Percentiles rank a stretch among this genome's conserved stretches.
Conservation (phyloP, 2,797 vertebrate species). For the Bradypodion pumilum region DNA sequence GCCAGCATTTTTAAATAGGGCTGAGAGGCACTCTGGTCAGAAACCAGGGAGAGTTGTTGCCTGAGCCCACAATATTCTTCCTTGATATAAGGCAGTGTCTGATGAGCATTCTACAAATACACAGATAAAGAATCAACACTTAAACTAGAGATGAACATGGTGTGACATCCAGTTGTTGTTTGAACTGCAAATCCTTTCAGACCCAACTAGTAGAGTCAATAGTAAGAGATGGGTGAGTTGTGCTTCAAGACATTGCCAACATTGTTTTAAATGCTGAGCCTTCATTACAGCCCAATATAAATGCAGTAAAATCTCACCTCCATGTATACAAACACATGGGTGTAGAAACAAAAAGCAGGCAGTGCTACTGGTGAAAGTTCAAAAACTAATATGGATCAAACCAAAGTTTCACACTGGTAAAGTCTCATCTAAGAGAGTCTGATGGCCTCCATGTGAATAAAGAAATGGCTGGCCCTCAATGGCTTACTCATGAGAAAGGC, state of each 20-base stretch:
- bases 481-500: background rate
- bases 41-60: background rate
- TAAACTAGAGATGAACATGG: background rate
- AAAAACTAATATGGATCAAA: background rate
- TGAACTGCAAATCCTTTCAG: background rate
- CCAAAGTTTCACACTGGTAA: background rate
- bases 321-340: slow-evolving; percentile 25
- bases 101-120: background rate
- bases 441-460: background rate
- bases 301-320: slow-evolving; percentile 8
- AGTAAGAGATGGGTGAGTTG: background rate
- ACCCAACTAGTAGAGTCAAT: background rate
- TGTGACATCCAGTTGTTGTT: background rate
- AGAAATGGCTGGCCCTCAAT: background rate
- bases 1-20: background rate
- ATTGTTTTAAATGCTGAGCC: background rate
- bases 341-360: background rate
- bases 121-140: slow-evolving; percentile 11
- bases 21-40: too few species aligned
- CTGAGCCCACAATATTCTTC: background rate
- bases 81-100: background rate
- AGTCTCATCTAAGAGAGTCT: background rate
- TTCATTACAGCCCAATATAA: background rate
- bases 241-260: background rate
- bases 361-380: background rate